Base-by-base conservation (phyloP, 2,797 vertebrate species). In the Poliocrania exsul region DNA sequence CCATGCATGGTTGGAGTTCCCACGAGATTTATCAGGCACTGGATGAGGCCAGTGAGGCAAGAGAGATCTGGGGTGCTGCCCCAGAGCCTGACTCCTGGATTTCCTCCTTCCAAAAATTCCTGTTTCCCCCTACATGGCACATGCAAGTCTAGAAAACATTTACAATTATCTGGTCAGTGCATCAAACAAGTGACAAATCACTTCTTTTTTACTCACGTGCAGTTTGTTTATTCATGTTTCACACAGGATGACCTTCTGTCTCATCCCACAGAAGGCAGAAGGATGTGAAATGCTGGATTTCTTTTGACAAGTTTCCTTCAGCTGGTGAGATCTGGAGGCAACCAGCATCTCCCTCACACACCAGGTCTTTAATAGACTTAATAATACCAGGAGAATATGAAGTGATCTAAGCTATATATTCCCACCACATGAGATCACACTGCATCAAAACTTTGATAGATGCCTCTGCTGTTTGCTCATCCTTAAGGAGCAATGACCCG, bases 401-500 rank as follows among this genome's bases (percentile, higher is more conserved):
- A 91, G 69, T 54, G 66, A 81, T 78, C 66, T 75, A 53, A 70
- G 44, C 37, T 49, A 6, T 73, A 44, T 50, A 73, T 72, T 35
- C 66, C 51, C 44, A n/a, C 46, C 58, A 6, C 24, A 13, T 84
- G 71, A 96, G 91, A 92, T 87, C 86, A 91, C 25, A 31, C 60
- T 74, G 84, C 93, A 90, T 94, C 93, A 91, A 87, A 96, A 96
- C 74, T 85, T 91, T 96, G 95, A 95, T 73, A 65, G 92, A 95
- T 96, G 85, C 90, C 88, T 93, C 69, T 61, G 60, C 31, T 94
- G 84, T 95, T 94, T 96, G 93, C 88, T 92, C 91, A 94, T 92
- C 95, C 86, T 94, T 91, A 73, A 93, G 65, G 92, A 96, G 93
- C 95, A 93, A 79, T 89, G 93, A 96, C 96, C 93, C 6, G 6